Conservation (phyloP, 2,888 invertebrate species). For the Ectemnius cavifrons region DNA sequence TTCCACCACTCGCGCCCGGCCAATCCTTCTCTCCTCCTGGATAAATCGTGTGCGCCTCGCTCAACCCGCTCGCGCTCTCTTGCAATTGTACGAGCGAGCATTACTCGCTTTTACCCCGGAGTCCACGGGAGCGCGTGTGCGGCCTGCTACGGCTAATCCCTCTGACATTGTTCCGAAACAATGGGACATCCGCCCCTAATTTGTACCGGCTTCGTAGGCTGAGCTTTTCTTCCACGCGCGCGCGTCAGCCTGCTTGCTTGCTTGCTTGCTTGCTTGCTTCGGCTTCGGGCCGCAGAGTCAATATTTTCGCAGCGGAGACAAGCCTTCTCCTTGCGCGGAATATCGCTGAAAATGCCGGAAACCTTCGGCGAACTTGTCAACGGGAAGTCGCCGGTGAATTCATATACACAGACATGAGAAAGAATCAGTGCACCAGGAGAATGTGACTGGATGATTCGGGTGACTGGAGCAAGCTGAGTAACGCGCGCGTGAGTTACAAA, state of each 20-base stretch:
- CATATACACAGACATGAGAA: constrained; percentile 8
- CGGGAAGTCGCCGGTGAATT: constrained; percentile 7
- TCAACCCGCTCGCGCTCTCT: background rate
- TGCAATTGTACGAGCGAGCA: constrained; percentile 8
- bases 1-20: no score
- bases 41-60: constrained; percentile 38
- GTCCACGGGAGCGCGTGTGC: constrained; percentile 21
- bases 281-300: constrained; percentile 44
- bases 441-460: background rate
- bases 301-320: constrained; percentile 51
- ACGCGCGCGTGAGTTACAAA: no score
- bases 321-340: constrained; percentile 31
- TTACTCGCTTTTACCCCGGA: background rate
- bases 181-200: constrained; percentile 62
- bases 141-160: constrained; percentile 62
- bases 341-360: constrained; percentile 48
- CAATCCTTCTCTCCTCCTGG: constrained; percentile 29
- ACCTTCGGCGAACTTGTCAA: constrained; percentile 3
- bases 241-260: background rate
- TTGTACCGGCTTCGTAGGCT: constrained; percentile 54
- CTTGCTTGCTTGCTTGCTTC: background rate
- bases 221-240: constrained; percentile 24
- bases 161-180: constrained; percentile 71
- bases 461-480: background rate
- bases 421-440: background rate